Evolutionary conservation across 2,113 vertebrate genomes (phyloP), one percentile per base, ranked within the genome.

Genomic region (Brachyhypopomus occidentalis): DNA sequence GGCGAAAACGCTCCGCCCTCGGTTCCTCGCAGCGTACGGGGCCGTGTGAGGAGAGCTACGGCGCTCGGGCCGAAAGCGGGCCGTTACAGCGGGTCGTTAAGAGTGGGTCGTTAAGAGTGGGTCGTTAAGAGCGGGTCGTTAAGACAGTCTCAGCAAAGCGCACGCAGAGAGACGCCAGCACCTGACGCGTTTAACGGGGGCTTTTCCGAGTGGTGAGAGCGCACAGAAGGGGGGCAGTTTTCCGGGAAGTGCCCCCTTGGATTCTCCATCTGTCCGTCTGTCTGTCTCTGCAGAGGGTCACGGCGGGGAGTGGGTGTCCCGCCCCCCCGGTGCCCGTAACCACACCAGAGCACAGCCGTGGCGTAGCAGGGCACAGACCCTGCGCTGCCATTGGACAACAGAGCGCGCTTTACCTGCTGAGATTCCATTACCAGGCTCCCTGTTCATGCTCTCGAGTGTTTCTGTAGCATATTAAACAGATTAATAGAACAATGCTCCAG

Each of bases 401-500:
- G 87, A 90, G 87, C 86, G 91, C 73, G 88, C 89, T 84, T 25
- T 89, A 85, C 93, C 92, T 88, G 79, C 86, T 91, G 94, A 88
- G 91, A 88, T 93, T 93, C 94, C 90, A 94, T 91, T 91, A 94
- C 93, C 88, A 90, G 82, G 84, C 91, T 91, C 90, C 90, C 92
- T 90, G 78, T 91, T 91, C 86, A 90, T 72, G 90, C 89, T 88
- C 92, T 90, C 84, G 34, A 91, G 88, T 92, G 88, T 89, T 94
- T 94, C 94, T 92, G 93, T 78, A 93, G 94, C 93, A 93, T 93
- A 94, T 95, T 95, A 95, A 96, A 93, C 92, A 94, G 93, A 96
- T 94, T 94, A 94, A 95, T 93, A 92, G 92, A 88, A 94, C 91
- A 87, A 93, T 94, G 93, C 93, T 81, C 90, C 91, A 83, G 94